Evolutionary conservation across 1,140 invertebrate species (phyloP).

Genomic region (Brachionus koreanus): DNA sequence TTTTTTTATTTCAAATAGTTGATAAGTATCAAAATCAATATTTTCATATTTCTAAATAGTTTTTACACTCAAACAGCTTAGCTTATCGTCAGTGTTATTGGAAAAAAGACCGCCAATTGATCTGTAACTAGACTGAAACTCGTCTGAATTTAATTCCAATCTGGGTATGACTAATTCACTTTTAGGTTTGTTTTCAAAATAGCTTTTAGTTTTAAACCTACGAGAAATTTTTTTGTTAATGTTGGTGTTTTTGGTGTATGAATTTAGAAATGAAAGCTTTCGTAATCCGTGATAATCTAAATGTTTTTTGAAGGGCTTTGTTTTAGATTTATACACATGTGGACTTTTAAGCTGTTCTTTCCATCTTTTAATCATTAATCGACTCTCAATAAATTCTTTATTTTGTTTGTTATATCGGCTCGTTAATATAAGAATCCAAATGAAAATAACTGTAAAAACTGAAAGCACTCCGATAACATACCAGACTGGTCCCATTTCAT

Average conservation of each 20-base stretch:
- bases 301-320: neutral
- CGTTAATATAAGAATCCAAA: neutral
- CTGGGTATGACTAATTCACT: neutral
- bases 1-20: too few species aligned
- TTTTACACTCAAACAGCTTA: neutral
- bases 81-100: neutral
- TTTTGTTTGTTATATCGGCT: conserved; percentile 38
- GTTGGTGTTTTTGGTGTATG: neutral
- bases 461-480: conserved; percentile 22
- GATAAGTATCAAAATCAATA: neutral
- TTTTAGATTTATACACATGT: neutral
- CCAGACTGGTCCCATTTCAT: neutral
- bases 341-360: neutral
- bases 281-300: neutral
- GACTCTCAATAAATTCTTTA: neutral
- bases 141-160: neutral
- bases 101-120: neutral
- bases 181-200: neutral
- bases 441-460: neutral
- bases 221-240: neutral
- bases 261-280: neutral
- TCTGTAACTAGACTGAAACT: neutral
- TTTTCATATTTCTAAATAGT: neutral
- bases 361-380: conserved; percentile 1
- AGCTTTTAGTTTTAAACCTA: neutral